Percentiles rank a stretch among this genome's conserved stretches.
Evolutionary conservation across 2,797 vertebrate species (phyloP).

Genomic region (Danio albolineatus): DNA sequence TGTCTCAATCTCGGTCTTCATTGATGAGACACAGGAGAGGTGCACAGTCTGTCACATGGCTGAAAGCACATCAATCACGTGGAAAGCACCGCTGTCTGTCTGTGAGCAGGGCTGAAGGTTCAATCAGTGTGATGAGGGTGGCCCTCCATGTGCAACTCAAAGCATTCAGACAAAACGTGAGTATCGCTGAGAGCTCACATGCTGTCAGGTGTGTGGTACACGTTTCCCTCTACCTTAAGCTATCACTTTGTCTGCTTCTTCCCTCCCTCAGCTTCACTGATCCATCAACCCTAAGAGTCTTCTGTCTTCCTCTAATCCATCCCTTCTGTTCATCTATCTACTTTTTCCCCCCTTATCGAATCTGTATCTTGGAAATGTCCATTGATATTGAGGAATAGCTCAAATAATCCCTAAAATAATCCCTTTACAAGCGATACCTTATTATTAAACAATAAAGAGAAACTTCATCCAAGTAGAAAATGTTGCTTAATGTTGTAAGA

Average conservation of each 20-base stretch:
- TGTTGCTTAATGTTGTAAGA: too few relatives aligned
- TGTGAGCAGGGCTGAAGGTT: slow-evolving; percentile 35
- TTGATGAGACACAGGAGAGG: slow-evolving; percentile 42
- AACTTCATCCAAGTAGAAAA: too few relatives aligned
- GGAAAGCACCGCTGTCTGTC: slow-evolving; percentile 2
- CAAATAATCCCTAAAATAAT: too few relatives aligned
- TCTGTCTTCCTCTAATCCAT: slow-evolving; percentile 43
- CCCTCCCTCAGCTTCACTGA: slow-evolving; percentile 31
- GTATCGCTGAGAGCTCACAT: slow-evolving; percentile 55
- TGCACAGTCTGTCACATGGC: slow-evolving; percentile 50
- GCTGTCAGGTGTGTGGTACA: slow-evolving; percentile 52
- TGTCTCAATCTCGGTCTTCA: not conserved
- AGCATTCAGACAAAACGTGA: slow-evolving; percentile 59
- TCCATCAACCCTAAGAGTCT: slow-evolving; percentile 25
- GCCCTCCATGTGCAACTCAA: slow-evolving; percentile 57
- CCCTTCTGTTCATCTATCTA: slow-evolving; percentile 16
- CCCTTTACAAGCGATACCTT: too few relatives aligned
- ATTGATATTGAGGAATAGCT: too few relatives aligned
- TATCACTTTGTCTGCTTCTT: slow-evolving; percentile 20
- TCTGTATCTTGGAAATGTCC: too few relatives aligned
- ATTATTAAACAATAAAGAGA: too few relatives aligned
- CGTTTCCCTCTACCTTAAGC: slow-evolving; percentile 36
- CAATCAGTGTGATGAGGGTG: slow-evolving; percentile 42
- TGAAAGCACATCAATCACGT: slow-evolving; percentile 42
- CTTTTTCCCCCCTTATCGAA: too few relatives aligned